Evolutionary conservation across 2,888 invertebrate species (phyloP), one percentile per base, ranked within the genome.

Genomic region (Sinodicranocentrus sp.): DNA sequence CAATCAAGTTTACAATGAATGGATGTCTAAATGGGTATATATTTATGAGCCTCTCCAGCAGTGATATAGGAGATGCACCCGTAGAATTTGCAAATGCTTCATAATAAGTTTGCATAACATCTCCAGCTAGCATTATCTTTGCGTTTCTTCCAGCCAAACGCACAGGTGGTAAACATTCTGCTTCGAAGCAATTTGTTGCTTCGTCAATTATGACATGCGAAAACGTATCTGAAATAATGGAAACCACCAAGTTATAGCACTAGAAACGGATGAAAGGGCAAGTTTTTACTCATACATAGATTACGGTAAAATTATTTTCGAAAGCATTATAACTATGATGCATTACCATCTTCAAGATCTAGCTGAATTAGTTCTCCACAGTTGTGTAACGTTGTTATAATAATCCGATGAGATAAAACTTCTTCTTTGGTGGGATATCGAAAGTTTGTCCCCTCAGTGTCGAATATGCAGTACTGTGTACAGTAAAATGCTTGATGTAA

Each of bases 121-220:
- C 96, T 68, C 96, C 96, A 67, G 96, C 95, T 54, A 96, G 90
- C 0, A 96, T 95, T 73, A 96, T 93, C 54, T 95, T 92, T 0
- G 96, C 96, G 10, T 92, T 91, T 65, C 93, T 92, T 84, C 93
- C 94, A 2, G 95, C 95, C 82, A 96, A 90, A 0, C 94, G 94
- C 71, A 96, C 90, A 0, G 96, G 95, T 91, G 95, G 94, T n/a
- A 96, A 93, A 0, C 95, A 94, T 90, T 96, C 96, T 90, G 95
- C 95, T 90, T 96, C 96, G 91, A 95, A 93, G 0, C 95, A 95
- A 90, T 96, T 96, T 0, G 96, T 96, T 0, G 96, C 96, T 91
- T 96, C 96, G 90, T 96, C 96, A 73, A 96, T 92, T 82, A 96
- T 92, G 85, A 96, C 95, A 90, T 96, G 96, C 0, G 95, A 95